Conservation (phyloP, 2,797 vertebrate species). For the Platalea minor region DNA sequence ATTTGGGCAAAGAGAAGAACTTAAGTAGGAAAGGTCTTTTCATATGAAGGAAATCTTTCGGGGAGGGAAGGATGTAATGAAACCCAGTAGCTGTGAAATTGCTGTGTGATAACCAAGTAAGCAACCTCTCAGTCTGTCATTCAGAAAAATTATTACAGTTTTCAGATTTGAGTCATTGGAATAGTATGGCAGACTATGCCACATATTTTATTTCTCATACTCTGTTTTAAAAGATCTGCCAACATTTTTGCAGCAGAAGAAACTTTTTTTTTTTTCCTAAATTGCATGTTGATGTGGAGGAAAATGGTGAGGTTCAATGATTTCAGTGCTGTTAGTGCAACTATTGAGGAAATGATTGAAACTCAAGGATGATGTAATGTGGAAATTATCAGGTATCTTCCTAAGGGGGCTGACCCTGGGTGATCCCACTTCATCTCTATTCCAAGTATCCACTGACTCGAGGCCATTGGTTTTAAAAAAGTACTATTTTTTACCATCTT, state of each 20-base stretch:
- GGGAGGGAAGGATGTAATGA: not conserved
- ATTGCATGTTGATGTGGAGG: not conserved
- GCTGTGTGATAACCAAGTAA: not conserved
- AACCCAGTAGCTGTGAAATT: conserved; percentile 39
- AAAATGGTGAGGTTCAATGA: not conserved
- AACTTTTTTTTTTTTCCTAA: not conserved
- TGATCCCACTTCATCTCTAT: not conserved
- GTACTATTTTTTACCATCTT: not conserved
- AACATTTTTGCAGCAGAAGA: not conserved
- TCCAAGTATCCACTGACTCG: not conserved
- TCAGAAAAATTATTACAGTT: conserved; percentile 44
- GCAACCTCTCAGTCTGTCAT: not conserved
- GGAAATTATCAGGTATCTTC: not conserved
- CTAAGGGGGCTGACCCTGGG: not conserved
- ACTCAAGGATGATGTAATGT: not conserved
- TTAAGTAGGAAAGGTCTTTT: not conserved
- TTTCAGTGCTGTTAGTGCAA: not conserved
- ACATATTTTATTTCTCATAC: not conserved
- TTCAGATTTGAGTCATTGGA: not conserved
- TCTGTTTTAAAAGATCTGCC: conserved; percentile 7
- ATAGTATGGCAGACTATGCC: not conserved
- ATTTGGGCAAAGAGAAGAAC: not conserved
- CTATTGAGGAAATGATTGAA: not conserved
- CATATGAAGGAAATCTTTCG: not conserved
- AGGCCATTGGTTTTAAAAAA: not conserved